Percentiles rank a stretch among this genome's conserved stretches.
Evolutionary conservation across 2,113 vertebrate species (phyloP).

Genomic region (Clarias magur): DNA sequence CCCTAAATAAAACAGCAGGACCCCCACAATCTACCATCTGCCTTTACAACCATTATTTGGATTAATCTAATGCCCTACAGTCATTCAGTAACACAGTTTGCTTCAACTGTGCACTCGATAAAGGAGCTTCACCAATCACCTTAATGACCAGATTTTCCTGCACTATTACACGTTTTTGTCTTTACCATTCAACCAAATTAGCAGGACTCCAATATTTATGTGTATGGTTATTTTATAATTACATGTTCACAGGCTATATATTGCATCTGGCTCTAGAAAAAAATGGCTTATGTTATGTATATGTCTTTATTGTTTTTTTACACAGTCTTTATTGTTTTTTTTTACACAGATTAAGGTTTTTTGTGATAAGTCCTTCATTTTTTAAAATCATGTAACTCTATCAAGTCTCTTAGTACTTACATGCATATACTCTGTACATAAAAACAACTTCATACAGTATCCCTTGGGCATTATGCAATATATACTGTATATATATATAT

Average conservation of each 20-base stretch:
- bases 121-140: conserved; percentile 34
- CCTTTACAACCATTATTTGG: conserved; percentile 46
- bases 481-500: no score
- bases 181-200: conserved; percentile 48
- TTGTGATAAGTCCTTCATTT: neutral
- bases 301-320: neutral
- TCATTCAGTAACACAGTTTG: conserved; percentile 21
- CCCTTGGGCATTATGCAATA: no score
- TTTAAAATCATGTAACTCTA: neutral
- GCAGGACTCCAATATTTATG: conserved; percentile 17
- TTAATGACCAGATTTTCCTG: conserved; percentile 38
- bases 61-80: conserved; percentile 48
- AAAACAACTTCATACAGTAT: no score
- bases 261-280: neutral
- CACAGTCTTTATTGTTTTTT: no score
- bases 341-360: neutral
- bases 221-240: conserved; percentile 12
- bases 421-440: no score
- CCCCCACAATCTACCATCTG: conserved; percentile 41
- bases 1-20: conserved; percentile 45
- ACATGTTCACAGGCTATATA: conserved; percentile 1
- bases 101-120: conserved; percentile 35
- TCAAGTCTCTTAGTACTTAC: no score
- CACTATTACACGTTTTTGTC: conserved; percentile 34
- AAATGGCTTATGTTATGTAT: neutral